Evolutionary conservation across 2,797 vertebrate genomes (phyloP), one percentile per base, ranked within the genome.

Genomic region (Amniataba percoides): DNA sequence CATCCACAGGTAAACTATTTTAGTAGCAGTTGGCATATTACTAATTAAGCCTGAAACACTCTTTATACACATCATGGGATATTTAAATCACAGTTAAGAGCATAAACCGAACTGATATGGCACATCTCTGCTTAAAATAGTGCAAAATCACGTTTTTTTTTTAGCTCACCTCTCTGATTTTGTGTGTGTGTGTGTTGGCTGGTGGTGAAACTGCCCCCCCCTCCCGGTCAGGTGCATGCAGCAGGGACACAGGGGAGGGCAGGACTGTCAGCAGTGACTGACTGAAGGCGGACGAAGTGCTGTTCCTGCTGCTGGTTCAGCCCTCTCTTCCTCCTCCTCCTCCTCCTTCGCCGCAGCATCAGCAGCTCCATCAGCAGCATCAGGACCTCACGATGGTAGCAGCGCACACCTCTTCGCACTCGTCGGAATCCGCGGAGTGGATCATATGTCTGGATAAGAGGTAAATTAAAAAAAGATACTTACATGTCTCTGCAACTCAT

Each of bases 371-470:
- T 25, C 84, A 78, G 7, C 73, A 73, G 73, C 71, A 77, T 40
- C 67, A 71, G 76, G 36, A 86, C 89, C 92, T 88, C 93, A 97
- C 95, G 93, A 99, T 99, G 97, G 97, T 99, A 53, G 97, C 97
- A 87, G 96, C 96, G 77, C 97, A 96, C 94, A 93, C 95, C 75
- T 95, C 95, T 73, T 94, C 96, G 74, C 96, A 96, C 92, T 92
- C 97, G 67, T 94, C 96, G 67, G 96, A 97, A 80, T 96, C 97
- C 69, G 91, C 95, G 82, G 97, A 97, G 91, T 98, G 98, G 97
- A 97, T 98, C 87, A 93, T 97, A 82, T 98, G 97, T 90, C 94
- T 99, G 89, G 98, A 99, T 93, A 99, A 99, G 91, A 97, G 98
- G 98, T 99, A 96, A 87, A 39, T 0, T 16, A 31, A 31, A 31